Conservation (phyloP, 2,888 invertebrate genomes). For the Caenorhabditis sp. region DNA sequence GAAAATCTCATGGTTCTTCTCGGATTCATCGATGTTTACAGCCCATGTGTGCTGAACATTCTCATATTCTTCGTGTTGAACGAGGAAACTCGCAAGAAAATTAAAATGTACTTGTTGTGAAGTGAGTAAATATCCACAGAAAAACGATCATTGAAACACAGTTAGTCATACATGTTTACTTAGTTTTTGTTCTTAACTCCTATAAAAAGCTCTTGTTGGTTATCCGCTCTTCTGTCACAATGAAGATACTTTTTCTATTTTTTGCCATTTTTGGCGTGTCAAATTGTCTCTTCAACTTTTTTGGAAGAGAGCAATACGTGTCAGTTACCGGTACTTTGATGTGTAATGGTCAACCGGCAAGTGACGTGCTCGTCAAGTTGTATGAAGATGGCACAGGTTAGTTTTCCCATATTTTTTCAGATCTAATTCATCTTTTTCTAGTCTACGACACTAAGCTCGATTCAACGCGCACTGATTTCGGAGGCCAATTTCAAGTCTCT, state of each 20-base stretch:
- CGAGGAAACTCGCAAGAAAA: neutral
- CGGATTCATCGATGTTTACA: neutral
- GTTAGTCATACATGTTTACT: neutral
- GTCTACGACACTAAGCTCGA: slow-evolving; percentile 46
- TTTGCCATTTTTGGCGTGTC: neutral
- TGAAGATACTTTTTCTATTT: neutral
- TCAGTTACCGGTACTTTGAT: slow-evolving; percentile 51
- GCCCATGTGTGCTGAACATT: neutral
- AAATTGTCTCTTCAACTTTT: neutral
- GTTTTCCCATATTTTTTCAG: neutral
- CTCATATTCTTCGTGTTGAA: neutral
- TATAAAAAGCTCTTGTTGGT: neutral
- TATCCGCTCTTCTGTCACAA: neutral
- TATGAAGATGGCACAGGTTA: slow-evolving; percentile 53
- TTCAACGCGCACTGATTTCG: slow-evolving; percentile 33
- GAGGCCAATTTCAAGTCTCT: slow-evolving; percentile 47
- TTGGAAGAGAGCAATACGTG: slow-evolving; percentile 50
- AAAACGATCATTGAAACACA: neutral
- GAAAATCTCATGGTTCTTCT: neutral
- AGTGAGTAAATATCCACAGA: neutral
- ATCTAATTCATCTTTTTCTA: slow-evolving; percentile 11
- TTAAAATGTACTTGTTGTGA: neutral
- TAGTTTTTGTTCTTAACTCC: neutral
- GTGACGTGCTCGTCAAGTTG: slow-evolving; percentile 46
- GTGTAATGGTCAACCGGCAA: slow-evolving; percentile 50